Conservation (phyloP, 2,888 invertebrate species). For the Stegana nigrithorax region DNA sequence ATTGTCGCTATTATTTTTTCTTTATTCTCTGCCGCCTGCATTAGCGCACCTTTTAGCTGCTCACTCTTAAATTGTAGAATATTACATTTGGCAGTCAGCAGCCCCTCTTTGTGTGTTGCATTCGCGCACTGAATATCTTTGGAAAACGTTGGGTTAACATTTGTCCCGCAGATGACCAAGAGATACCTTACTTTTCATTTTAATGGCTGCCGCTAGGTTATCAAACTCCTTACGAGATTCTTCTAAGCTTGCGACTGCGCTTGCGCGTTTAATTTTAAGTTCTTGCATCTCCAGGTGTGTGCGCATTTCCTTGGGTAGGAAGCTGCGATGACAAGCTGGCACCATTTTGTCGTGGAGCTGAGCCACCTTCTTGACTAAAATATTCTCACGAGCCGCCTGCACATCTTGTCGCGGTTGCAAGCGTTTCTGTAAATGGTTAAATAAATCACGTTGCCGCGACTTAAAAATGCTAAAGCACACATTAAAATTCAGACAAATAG, state of each 20-base stretch:
- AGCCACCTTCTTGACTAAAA: slow-evolving; percentile 59
- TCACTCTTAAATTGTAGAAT: slow-evolving; percentile 56
- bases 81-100: slow-evolving; percentile 44
- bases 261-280: slow-evolving; percentile 44
- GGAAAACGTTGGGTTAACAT: background rate
- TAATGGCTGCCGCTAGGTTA: slow-evolving; percentile 49
- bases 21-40: slow-evolving; percentile 50
- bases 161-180: background rate
- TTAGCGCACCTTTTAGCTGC: slow-evolving; percentile 42
- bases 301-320: slow-evolving; percentile 61
- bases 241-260: slow-evolving; percentile 34
- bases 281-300: slow-evolving; percentile 55
- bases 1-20: slow-evolving; percentile 52
- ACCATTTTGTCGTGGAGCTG: slow-evolving; percentile 54
- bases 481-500: background rate
- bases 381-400: slow-evolving; percentile 56
- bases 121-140: slow-evolving; percentile 62
- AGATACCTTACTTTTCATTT: slow-evolving; percentile 64
- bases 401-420: slow-evolving; percentile 63
- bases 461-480: slow-evolving; percentile 63
- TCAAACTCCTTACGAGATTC: slow-evolving; percentile 53
- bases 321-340: slow-evolving; percentile 50
- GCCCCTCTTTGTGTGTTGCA: slow-evolving; percentile 50
- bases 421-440: slow-evolving; percentile 57
- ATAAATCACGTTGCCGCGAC: slow-evolving; percentile 58